Conservation (phyloP, 2,888 invertebrate genomes). For the Bimastos eiseni region DNA sequence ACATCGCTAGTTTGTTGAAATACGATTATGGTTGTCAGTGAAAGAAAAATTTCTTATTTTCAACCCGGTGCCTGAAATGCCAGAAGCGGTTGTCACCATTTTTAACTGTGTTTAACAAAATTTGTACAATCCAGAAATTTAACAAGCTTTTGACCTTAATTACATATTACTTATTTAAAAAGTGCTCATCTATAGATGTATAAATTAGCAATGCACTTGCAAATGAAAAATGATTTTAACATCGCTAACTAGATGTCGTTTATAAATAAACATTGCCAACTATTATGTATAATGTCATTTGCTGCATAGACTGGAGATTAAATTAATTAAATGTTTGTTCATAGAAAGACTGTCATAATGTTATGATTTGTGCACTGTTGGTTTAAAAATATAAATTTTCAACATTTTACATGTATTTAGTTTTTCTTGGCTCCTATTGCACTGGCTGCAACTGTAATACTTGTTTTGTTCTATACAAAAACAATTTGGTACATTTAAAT, state of each 20-base stretch:
- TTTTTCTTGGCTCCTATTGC: too few relatives aligned
- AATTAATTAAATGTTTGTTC: not conserved
- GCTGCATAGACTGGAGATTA: not conserved
- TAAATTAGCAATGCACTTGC: not conserved
- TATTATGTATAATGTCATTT: not conserved
- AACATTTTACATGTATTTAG: too few relatives aligned
- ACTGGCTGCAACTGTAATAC: too few relatives aligned
- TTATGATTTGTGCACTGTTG: not conserved
- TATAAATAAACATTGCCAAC: not conserved
- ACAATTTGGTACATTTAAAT: too few relatives aligned
- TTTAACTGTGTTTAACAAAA: not conserved
- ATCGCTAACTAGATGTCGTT: not conserved
- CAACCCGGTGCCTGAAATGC: not conserved
- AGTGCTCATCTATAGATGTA: too few relatives aligned
- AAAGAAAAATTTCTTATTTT: not conserved
- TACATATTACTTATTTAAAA: too few relatives aligned
- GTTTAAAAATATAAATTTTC: not conserved
- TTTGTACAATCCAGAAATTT: not conserved
- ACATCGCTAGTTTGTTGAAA: slow-evolving; percentile 20
- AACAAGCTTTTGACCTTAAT: not conserved
- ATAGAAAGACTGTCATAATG: not conserved
- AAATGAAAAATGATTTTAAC: not conserved
- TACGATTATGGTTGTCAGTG: not conserved
- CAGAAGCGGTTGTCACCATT: not conserved
- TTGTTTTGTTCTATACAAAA: too few relatives aligned